phyloP scores from a whole-genome alignment of 2,888 invertebrate genomes.

The Ochlodes sylvanus region DNA sequence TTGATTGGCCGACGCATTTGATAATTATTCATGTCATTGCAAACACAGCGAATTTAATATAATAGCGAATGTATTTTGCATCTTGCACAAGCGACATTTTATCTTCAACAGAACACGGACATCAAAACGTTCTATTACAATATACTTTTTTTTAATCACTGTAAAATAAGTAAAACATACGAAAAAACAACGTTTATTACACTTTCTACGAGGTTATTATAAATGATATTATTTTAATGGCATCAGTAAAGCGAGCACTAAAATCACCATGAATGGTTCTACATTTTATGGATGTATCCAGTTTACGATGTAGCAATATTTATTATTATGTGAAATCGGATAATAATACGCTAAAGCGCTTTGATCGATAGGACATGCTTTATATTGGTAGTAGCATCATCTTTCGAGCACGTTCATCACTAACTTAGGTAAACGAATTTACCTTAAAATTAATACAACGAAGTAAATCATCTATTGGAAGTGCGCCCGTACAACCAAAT shows the following conservation, averaged over 20 bases:
- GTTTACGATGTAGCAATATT: constrained; percentile 27
- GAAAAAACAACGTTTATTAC: constrained; percentile 2
- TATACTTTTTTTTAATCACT: background rate
- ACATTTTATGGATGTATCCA: constrained; percentile 19
- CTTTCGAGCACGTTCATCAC: background rate
- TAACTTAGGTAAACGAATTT: too few species aligned
- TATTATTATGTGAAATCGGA: constrained; percentile 18
- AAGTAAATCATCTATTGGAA: too few species aligned
- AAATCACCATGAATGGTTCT: constrained; percentile 23
- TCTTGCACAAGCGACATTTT: constrained; percentile 31
- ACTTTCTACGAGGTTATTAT: background rate
- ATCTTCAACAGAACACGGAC: background rate
- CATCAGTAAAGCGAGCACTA: constrained; percentile 18
- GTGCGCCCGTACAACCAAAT: too few species aligned
- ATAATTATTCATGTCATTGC: constrained; percentile 16
- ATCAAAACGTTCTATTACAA: background rate
- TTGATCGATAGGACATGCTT: background rate
- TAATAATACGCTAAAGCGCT: constrained; percentile 8
- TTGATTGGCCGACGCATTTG: constrained; percentile 25
- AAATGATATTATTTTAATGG: constrained; percentile 4
- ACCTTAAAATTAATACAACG: too few species aligned
- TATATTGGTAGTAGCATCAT: background rate
- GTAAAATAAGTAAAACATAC: background rate
- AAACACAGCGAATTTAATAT: constrained; percentile 29
- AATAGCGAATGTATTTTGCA: constrained; percentile 29